A percentile compares a stretch with the other conserved stretches of the same genome.
Conservation (phyloP, 2,113 vertebrate species). For the Ptilonorhynchus violaceus region DNA sequence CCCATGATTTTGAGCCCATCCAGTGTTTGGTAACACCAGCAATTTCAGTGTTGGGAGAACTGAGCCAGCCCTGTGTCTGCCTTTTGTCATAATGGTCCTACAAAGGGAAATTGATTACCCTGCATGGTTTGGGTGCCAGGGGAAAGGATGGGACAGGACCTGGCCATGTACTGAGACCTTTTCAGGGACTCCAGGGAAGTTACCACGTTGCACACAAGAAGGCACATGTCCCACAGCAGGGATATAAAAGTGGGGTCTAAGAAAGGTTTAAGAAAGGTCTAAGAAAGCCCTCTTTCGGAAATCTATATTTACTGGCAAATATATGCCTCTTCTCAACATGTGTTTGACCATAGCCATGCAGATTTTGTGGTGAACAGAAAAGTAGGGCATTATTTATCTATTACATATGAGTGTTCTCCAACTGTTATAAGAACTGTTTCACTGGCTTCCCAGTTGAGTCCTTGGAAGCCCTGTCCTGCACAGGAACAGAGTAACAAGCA, state of each 20-base stretch:
- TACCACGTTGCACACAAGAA: background rate
- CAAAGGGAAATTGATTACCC: background rate
- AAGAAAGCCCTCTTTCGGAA: background rate
- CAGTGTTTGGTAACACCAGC: background rate
- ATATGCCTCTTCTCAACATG: background rate
- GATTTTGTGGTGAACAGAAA: background rate
- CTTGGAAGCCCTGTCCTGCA: background rate
- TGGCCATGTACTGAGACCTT: accelerated
- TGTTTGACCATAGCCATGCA: background rate
- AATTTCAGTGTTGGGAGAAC: background rate
- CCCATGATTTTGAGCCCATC: background rate
- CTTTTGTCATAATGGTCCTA: background rate
- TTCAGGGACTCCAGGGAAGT: background rate
- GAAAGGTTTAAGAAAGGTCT: background rate
- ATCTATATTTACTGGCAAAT: background rate
- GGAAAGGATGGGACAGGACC: background rate
- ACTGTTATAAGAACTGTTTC: background rate
- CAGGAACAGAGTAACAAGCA: background rate
- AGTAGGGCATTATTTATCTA: background rate
- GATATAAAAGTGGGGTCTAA: background rate
- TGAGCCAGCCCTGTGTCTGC: background rate
- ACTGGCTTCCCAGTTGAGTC: background rate
- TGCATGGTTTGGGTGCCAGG: background rate
- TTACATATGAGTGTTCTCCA: background rate
- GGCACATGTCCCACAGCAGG: background rate